These are phyloP conservation scores for Lithophane leautieri DNA, from an alignment of 2,888 invertebrate species.

Conservation along the genomic window DNA sequence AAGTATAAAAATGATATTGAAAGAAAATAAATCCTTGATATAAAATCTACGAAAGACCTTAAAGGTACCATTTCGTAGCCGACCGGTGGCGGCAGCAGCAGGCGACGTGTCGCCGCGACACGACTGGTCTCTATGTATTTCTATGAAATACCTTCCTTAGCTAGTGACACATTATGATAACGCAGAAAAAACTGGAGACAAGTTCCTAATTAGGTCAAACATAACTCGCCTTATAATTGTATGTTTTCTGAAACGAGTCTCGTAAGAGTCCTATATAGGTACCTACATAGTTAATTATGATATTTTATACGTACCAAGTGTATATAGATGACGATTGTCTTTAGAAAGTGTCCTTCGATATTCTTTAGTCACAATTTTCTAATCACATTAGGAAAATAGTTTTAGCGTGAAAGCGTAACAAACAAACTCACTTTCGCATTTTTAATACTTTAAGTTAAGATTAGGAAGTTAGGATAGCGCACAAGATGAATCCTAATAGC, in stretches of 20 bases:
- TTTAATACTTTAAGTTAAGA: too few species aligned
- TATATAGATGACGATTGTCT: not conserved
- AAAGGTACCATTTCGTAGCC: too few species aligned
- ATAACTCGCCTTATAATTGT: not conserved
- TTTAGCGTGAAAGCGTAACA: too few species aligned
- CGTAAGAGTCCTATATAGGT: not conserved
- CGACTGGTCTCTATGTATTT: too few species aligned
- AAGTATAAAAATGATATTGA: not conserved
- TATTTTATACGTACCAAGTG: not conserved
- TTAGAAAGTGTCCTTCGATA: not conserved
- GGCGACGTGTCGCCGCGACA: too few species aligned
- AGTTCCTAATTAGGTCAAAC: constrained; percentile 3
- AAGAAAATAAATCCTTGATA: not conserved
- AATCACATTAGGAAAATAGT: not conserved
- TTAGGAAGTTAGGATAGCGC: not conserved
- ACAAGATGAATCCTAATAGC: not conserved
- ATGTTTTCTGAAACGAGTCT: not conserved
- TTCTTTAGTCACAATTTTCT: not conserved
- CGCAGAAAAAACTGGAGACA: not conserved
- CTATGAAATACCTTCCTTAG: too few species aligned
- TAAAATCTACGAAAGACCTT: not conserved
- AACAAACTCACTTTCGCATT: too few species aligned
- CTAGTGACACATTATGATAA: not conserved
- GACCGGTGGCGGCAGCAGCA: too few species aligned
- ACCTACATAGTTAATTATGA: not conserved